A percentile compares a stretch with the other conserved stretches of the same genome.
Conservation (phyloP, 53 echinoderm and acorn worm genomes). For the Henricia sp. region DNA sequence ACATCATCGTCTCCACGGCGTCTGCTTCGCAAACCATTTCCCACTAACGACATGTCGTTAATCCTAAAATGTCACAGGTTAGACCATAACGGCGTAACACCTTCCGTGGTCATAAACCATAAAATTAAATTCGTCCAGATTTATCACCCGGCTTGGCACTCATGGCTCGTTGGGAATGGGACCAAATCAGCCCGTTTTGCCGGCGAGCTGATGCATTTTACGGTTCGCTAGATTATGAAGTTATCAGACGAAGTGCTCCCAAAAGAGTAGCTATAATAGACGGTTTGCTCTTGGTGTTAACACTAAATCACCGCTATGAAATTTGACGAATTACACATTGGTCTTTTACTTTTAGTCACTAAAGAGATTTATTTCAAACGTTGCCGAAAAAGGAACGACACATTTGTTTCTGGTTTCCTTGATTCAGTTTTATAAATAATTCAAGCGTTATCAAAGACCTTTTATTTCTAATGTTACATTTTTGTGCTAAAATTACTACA, state of each 20-base stretch:
- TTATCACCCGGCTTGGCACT: slow-evolving; percentile 42
- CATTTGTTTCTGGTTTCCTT: no score
- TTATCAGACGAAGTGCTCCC: slow-evolving; percentile 11
- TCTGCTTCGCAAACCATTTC: slow-evolving; percentile 21
- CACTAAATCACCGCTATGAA: background rate
- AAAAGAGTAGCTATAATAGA: background rate
- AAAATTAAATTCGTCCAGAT: slow-evolving; percentile 52
- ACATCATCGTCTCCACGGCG: slow-evolving; percentile 23
- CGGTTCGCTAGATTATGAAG: background rate
- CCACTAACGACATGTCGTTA: slow-evolving; percentile 56
- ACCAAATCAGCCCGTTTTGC: background rate
- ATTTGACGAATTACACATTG: background rate
- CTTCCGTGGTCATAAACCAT: slow-evolving; percentile 58
- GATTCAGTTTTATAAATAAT: no score
- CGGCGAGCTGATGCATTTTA: background rate
- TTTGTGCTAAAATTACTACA: no score
- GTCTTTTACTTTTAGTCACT: no score
- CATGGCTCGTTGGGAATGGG: background rate
- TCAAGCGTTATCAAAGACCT: no score
- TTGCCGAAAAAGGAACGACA: no score
- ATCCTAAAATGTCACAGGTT: slow-evolving; percentile 17
- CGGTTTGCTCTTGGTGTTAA: background rate
- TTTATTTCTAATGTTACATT: no score
- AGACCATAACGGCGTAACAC: slow-evolving; percentile 35
- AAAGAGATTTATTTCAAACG: no score